phyloP scores from a whole-genome alignment of 2,113 vertebrate genomes.

The Phalacrocorax aristotelis region DNA sequence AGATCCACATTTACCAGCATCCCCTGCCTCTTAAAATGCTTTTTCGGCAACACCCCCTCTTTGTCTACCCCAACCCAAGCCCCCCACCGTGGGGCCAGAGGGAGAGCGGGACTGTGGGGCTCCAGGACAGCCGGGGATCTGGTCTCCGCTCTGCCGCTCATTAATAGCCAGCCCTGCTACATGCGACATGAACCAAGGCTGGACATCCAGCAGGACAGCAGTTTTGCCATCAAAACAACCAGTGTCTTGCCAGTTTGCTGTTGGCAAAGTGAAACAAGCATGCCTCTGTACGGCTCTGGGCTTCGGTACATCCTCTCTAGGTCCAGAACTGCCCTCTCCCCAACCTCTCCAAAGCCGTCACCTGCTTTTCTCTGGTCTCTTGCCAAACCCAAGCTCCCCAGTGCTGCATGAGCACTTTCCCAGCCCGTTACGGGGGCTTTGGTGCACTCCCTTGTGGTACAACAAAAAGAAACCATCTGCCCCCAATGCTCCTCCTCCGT shows the following conservation, averaged over 20 bases:
- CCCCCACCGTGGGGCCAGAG: accelerated
- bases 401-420: background rate
- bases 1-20: background rate
- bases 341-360: background rate
- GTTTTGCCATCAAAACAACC: background rate
- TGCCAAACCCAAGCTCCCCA: background rate
- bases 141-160: background rate
- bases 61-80: background rate
- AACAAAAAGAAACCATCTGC: background rate
- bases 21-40: background rate
- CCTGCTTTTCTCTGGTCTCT: background rate
- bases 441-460: background rate
- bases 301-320: background rate
- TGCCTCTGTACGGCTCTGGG: background rate
- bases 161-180: background rate
- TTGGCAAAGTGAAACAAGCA: background rate
- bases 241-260: background rate
- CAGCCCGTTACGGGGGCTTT: background rate
- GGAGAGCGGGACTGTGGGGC: accelerated
- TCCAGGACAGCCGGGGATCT: accelerated
- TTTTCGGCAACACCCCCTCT: background rate
- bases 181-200: accelerated
- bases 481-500: background rate
- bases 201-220: background rate
- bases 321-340: background rate